Evolutionary conservation across 2,888 invertebrate species (phyloP), one percentile per base, ranked within the genome.

Genomic region (Hydrotaea diabolus): DNA sequence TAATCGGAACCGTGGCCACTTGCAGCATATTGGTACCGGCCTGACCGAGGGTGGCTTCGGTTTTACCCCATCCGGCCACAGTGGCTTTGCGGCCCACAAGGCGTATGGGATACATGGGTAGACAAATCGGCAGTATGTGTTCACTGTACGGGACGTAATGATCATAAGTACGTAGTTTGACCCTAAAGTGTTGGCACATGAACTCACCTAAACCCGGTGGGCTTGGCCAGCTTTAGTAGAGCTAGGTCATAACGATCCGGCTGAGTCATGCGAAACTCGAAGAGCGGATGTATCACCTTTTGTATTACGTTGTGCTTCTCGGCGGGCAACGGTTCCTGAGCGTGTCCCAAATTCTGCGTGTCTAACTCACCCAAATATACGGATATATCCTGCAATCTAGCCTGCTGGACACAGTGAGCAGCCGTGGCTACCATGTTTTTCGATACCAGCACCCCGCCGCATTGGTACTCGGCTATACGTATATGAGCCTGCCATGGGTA

Each of bases 401-500:
- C 96, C 71, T 96, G 94, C 53, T 96, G 95, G 76, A 97, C 96
- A 91, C 97, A 97, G 90, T 97, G 97, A 0, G 96, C 97, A 0
- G 96, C 96, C 0, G 96, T 97, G 0, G 96, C 96, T 2, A 97
- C 95, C 88, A 91, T 91, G 91, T 94, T 94, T 0, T 94, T 93
- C 1, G 96, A 96, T 43, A 97, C 95, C 94, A 97, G 91, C 0
- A 96, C 96, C 0, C 97, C 97, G 1, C 97, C 97, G 88, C 97
- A 97, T 89, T 97, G 97, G 89, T 95, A 97, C 87, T 96, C 95
- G 0, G 95, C 95, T 87, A 97, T 96, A 89, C 97, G 94, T 84
- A 97, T 96, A 88, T 97, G 97, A 0, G 96, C 96, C 90, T 97
- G 97, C 97, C 97, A 97, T 0, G 97, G 97, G 89, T 96, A 96